phyloP scores from a whole-genome alignment of 1,140 invertebrate species.

The Zaprionus davidi region DNA sequence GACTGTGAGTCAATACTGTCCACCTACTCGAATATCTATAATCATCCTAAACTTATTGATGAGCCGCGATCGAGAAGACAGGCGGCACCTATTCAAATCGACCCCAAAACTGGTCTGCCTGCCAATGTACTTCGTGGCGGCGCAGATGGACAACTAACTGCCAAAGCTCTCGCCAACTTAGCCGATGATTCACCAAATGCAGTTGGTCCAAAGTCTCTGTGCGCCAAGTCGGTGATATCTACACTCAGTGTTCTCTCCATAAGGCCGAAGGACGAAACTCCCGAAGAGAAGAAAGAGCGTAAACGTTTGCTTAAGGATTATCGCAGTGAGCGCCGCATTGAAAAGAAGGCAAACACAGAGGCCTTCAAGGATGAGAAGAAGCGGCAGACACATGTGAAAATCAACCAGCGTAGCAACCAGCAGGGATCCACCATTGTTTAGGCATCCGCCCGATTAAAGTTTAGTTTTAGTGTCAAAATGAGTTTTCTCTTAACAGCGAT shows the following conservation, averaged over 20 bases:
- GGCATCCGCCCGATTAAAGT: neutral
- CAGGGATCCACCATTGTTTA: constrained; percentile 89
- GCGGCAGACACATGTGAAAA: constrained; percentile 90
- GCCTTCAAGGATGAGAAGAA: constrained; percentile 96
- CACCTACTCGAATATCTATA: constrained; percentile 95
- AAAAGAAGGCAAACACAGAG: constrained; percentile 93
- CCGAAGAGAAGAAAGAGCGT: constrained; percentile 91
- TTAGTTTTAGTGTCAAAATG: constrained; percentile 18
- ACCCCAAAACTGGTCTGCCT: constrained; percentile 90
- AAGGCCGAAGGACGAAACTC: constrained; percentile 92
- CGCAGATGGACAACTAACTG: constrained; percentile 87
- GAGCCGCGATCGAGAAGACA: constrained; percentile 87
- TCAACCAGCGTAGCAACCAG: constrained; percentile 90
- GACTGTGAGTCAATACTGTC: constrained; percentile 97
- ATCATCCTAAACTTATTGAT: constrained; percentile 94
- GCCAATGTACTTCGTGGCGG: constrained; percentile 87
- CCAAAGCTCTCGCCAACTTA: constrained; percentile 88
- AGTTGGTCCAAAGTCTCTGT: constrained; percentile 85
- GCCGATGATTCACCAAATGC: constrained; percentile 85
- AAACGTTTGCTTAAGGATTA: constrained; percentile 94
- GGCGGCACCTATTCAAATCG: constrained; percentile 88
- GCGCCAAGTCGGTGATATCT: constrained; percentile 88
- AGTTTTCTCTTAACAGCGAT: constrained; percentile 7
- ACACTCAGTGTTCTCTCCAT: constrained; percentile 89
- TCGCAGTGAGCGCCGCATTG: constrained; percentile 91